Base-by-base conservation (phyloP, 2,888 invertebrate genomes). In the Amiota minor region DNA sequence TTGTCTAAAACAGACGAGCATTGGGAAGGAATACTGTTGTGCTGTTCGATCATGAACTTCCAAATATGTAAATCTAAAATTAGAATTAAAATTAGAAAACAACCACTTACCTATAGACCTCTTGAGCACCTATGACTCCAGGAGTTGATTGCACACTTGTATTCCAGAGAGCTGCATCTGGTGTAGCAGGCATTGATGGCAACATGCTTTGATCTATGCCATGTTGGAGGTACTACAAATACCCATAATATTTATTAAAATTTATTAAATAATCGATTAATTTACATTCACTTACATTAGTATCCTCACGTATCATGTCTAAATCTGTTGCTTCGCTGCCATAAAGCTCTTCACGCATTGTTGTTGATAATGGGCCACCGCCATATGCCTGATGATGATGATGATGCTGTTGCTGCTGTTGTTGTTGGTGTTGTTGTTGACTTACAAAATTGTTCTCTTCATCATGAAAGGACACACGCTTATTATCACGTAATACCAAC, bases 101-200 rank as follows among this genome's bases (percentile, higher is more conserved):
- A 18, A 0, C 4, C 20, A 59, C 88, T 87, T 87, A 95, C 95
- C 94, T 93, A 91, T 99, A 99, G 72, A 99, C 96, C 91, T 99
- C 99, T 91, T 99, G 98, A 75, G 98, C 96, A 80, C 99, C 99
- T 88, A 99, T 98, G 72, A 99, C 98, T 79, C 97, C 97, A 35
- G 98, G 98, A 74, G 98, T 98, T 84, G 94, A 94, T 80, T 92
- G 91, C 72, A 89, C 85, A 16, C 84, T 79, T 64, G 87, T 88
- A 75, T 90, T 90, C 90, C 90, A 90, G 56, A 88, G 86, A 68
- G 89, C 89, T 62, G 91, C 82, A 79, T 90, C 89, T 8, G 95
- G 95, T 64, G 94, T 93, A 79, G 93, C 92, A 72, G 95, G 95
- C 84, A 94, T 94, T 85, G 87, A 83, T 70, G 95, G 93, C 87